Evolutionary conservation across 2,113 vertebrate species (phyloP).

Genomic region (Calidris pugnax): DNA sequence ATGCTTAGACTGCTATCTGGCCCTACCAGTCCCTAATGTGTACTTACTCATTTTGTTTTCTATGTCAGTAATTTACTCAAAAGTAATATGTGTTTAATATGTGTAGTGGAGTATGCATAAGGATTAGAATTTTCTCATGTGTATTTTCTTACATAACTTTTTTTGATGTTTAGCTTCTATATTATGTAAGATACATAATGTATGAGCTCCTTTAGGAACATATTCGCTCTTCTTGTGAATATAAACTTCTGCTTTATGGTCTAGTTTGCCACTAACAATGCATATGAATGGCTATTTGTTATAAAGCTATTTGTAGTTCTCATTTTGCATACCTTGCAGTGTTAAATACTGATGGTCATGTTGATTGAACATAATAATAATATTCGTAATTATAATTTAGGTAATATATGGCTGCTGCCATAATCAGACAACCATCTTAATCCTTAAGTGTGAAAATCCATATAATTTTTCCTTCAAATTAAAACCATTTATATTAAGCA

Average conservation of each 20-base stretch:
- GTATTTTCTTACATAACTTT: not conserved
- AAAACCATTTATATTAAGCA: not conserved
- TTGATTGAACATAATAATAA: not conserved
- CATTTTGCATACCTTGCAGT: not conserved
- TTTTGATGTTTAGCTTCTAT: not conserved
- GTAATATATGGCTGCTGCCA: not conserved
- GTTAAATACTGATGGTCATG: not conserved
- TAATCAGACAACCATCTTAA: not conserved
- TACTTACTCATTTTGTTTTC: not conserved
- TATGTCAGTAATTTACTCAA: not conserved
- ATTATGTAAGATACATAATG: not conserved
- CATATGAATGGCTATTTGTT: not conserved
- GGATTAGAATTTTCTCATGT: not conserved
- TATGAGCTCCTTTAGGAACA: not conserved
- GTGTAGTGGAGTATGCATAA: not conserved
- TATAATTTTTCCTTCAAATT: not conserved
- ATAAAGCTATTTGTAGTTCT: not conserved
- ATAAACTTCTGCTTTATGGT: not conserved
- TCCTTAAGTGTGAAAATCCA: not conserved
- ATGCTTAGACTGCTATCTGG: not conserved
- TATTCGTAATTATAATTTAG: not conserved
- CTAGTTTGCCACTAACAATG: slow-evolving; percentile 20
- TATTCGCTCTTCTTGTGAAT: not conserved
- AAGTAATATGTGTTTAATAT: not conserved
- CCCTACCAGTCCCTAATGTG: not conserved